Evolutionary conservation across 2,888 invertebrate species (phyloP).

Genomic region (Cephonodes hylas): DNA sequence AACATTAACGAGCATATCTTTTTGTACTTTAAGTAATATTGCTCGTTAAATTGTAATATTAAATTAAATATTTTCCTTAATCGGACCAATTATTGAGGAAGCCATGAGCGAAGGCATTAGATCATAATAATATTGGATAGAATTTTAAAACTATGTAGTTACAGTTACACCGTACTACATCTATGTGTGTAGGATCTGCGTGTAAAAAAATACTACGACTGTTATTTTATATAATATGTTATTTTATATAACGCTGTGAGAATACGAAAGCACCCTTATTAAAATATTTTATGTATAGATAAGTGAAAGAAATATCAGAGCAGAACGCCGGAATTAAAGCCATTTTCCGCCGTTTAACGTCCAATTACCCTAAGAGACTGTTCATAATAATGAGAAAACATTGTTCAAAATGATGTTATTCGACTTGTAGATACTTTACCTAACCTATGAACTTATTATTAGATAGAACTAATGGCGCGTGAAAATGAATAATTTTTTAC

Average conservation of each 20-base stretch:
- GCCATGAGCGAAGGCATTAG: neutral
- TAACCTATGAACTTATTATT: slow-evolving; percentile 16
- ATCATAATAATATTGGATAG: neutral
- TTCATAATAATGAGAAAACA: slow-evolving; percentile 14
- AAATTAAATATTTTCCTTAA: neutral
- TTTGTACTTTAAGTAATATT: neutral
- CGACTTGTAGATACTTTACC: slow-evolving; percentile 29
- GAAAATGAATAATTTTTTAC: slow-evolving; percentile 43
- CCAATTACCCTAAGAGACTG: slow-evolving; percentile 26
- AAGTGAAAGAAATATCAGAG: neutral
- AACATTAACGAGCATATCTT: neutral
- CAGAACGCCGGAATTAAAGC: neutral
- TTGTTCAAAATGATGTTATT: slow-evolving; percentile 28
- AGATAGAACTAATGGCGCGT: slow-evolving; percentile 31
- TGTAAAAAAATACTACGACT: neutral
- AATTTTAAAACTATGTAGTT: neutral
- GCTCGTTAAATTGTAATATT: neutral
- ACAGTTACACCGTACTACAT: neutral
- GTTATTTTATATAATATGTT: neutral
- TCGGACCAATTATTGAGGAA: slow-evolving; percentile 5
- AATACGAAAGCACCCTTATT: neutral
- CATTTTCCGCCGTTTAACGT: slow-evolving; percentile 12
- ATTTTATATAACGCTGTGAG: neutral
- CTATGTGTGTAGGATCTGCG: neutral
- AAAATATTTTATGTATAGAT: slow-evolving; percentile 8